Evolutionary conservation across 30 jellyfish, hydroid and myxozoan species (phyloP), one percentile per base, ranked within the genome.

Genomic region (Turritopsis rubra): DNA sequence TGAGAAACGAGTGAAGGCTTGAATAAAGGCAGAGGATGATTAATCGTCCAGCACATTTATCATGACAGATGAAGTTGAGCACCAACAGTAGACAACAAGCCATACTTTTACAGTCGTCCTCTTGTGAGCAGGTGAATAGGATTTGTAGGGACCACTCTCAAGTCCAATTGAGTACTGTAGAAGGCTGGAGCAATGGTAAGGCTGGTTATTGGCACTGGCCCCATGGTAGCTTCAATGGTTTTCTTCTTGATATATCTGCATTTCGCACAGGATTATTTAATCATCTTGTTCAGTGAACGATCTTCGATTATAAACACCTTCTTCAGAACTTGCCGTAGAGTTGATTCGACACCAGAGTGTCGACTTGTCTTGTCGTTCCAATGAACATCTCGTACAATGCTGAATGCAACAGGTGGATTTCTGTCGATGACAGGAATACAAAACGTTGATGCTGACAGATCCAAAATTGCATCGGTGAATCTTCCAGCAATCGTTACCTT

Each of bases 31-130:
- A 7, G 85, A 5, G 21, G 85, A n/a, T 25, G 85, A 25, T 27
- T 77, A 77, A 1, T 31, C 75, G 20, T 77, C 85, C 79, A 77
- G 26, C 20, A 77, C 85, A 20, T 77, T 77, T 13, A 77, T 77
- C 27, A 9, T 23, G 16, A 31, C 75, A 28, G 85, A 66, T 54
- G 85, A 77, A 18, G 77, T 68, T 68, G 77, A 68, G 19, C 77
- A 68, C 16, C 77, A 68, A 68, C 77, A 68, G 77, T 68, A 68
- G 16, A 68, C 77, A 68, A 68, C 17, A 19, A 68, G 77, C 77
- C 77, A 68, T 23, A 68, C 19, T 71, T 77, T 1, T 80, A 77
- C 85, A 19, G 85, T 77, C 9, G 77, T 68, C 77, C 77, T 68
- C 77, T 68, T 68, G 77, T 68, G 77, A 68, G 77, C 77, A 8